phyloP scores from a whole-genome alignment of 1,140 invertebrate genomes.

The Planococcus citri region DNA sequence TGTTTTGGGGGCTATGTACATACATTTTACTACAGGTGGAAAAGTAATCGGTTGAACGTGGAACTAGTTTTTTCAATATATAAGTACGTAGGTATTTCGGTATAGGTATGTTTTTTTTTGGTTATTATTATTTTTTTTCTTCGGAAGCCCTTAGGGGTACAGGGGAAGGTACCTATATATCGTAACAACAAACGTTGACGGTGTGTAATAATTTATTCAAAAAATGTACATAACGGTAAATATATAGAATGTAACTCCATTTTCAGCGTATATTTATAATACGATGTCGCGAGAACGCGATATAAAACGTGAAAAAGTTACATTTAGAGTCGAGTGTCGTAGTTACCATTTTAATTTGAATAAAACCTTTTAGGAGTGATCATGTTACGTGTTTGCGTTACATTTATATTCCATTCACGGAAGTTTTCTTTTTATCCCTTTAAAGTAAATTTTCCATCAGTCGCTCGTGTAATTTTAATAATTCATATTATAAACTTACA shows the following conservation, averaged over 20 bases:
- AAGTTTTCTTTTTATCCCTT: slow-evolving; percentile 3
- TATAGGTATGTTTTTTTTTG: too few species aligned
- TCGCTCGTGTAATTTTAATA: not conserved
- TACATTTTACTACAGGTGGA: too few species aligned
- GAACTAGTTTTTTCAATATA: too few species aligned
- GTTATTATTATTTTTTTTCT: too few species aligned
- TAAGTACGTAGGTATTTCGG: too few species aligned
- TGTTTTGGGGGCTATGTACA: too few species aligned
- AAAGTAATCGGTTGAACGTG: too few species aligned
- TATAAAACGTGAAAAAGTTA: slow-evolving; percentile 4
- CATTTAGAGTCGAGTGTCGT: slow-evolving; percentile 1
- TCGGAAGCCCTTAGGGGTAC: too few species aligned
- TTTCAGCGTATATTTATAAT: not conserved
- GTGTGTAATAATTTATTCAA: too few species aligned
- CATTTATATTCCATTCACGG: slow-evolving; percentile 6
- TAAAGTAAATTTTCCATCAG: slow-evolving; percentile 4
- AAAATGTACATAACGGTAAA: too few species aligned
- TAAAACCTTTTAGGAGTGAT: slow-evolving; percentile 7
- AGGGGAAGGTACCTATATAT: too few species aligned
- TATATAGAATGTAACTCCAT: not conserved
- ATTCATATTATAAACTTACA: slow-evolving; percentile 1
- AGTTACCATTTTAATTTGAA: slow-evolving; percentile 8
- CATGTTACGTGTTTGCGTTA: slow-evolving; percentile 6
- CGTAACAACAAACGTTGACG: too few species aligned
- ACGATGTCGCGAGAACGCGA: not conserved